Base-by-base conservation (phyloP, 2,888 invertebrate species). In the Adelognathus sp. region DNA sequence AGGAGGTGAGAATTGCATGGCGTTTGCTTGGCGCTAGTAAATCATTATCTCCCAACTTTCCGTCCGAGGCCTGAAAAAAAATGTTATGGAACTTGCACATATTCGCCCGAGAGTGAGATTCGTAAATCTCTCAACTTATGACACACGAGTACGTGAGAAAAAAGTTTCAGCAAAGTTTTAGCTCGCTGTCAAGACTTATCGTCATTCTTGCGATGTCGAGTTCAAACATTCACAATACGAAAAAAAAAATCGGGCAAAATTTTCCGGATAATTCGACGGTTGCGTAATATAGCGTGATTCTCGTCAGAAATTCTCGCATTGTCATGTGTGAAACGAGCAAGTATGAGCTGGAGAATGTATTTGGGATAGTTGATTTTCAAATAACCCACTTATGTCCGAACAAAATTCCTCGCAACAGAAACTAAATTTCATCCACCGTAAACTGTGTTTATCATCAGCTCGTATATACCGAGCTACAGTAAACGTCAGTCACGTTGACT, bases 381-480 rank as follows among this genome's bases (percentile, higher is more conserved):
- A 24, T 27, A 29, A 58, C 72, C 63, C 29, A 72, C 24, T n/a
- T 27, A 7, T 2, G n/a, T 0, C 14, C 2, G 14, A 64, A 6
- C 16, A 36, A 11, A 24, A 52, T 64, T 24, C 6, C 50, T 27
- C 18, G 41, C 54, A 16, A 11, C 6, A 18, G 31, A n/a, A n/a
- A 44, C 56, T 24, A 56, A 72, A 72, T 72, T 72, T 56, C 63
- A 72, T 72, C 56, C 21, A 44, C 16, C 16, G 7, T n/a, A 24
- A 63, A 56, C 24, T 56, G 3, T 46, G 46, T 69, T 58, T 58
- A 58, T 33, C 36, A 21, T 69, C 44, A 16, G 24, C 11, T n/a
- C 39, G 14, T 31, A 46, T 29, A 69, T 46, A 11, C 24, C 33
- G 46, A 14, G 29, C 24, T 24, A n/a, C 31, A 27, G 31, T 41